These are phyloP conservation scores for Morus bassanus DNA, from an alignment of 2,797 vertebrate species.

Conservation along the genomic window DNA sequence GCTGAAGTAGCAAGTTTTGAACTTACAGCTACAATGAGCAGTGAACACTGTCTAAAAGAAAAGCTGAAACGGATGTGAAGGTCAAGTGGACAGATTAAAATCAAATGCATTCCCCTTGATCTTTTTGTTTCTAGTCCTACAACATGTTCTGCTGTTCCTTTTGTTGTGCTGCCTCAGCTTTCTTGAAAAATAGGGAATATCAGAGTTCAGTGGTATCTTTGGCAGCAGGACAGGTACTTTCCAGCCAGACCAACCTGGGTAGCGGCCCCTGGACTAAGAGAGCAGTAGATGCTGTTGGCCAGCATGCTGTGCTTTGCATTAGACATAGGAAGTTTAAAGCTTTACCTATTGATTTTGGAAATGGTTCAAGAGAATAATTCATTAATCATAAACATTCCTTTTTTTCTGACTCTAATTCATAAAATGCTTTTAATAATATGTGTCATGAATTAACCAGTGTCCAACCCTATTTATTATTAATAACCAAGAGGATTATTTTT, in stretches of 20 bases:
- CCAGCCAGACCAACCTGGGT: not conserved
- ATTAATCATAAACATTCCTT: not conserved
- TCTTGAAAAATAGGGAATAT: not conserved
- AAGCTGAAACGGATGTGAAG: not conserved
- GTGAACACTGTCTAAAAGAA: not conserved
- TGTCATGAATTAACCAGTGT: slow-evolving; percentile 2
- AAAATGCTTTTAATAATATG: slow-evolving; percentile 27
- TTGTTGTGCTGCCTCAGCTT: not conserved
- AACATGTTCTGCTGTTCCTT: not conserved
- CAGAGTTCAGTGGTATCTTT: not conserved
- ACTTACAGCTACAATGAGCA: not conserved
- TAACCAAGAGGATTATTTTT: slow-evolving; percentile 10
- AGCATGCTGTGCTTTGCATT: not conserved
- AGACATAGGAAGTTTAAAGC: not conserved
- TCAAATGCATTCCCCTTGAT: not conserved
- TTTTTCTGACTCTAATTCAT: not conserved
- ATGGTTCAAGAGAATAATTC: not conserved
- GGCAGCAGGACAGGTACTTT: not conserved
- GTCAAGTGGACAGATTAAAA: not conserved
- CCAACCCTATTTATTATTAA: not conserved
- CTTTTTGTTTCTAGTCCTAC: not conserved
- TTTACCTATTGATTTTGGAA: slow-evolving; percentile 27
- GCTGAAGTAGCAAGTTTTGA: slow-evolving; percentile 14
- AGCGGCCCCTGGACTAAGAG: not conserved
- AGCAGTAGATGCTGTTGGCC: not conserved